These are phyloP conservation scores for Dissostichus mawsoni DNA, from an alignment of 2,113 vertebrate species.

Conservation along the genomic window DNA sequence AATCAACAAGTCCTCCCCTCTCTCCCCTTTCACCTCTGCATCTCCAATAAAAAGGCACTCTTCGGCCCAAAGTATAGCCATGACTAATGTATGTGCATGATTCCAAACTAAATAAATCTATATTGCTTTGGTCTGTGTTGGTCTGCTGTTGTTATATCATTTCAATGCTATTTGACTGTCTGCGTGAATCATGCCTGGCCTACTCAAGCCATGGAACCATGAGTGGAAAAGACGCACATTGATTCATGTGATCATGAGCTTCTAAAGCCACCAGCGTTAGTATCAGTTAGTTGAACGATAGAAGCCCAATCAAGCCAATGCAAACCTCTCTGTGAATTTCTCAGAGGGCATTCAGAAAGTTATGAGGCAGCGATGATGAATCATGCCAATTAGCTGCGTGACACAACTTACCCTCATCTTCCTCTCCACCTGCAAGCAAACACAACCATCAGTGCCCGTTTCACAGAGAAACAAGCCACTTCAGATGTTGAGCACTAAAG, in stretches of 20 bases:
- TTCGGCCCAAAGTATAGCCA: too few relatives aligned
- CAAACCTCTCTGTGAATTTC: neutral
- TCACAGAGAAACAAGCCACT: neutral
- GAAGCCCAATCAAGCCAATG: conserved; percentile 4
- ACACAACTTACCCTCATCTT: conserved; percentile 71
- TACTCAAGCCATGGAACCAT: neutral
- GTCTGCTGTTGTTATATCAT: neutral
- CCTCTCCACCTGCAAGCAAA: conserved; percentile 60
- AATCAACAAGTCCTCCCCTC: too few relatives aligned
- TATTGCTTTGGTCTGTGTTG: neutral
- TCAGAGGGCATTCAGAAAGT: conserved; percentile 33
- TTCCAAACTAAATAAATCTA: neutral
- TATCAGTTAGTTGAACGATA: neutral
- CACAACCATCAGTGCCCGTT: conserved; percentile 31
- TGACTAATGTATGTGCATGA: too few relatives aligned
- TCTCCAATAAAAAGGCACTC: too few relatives aligned
- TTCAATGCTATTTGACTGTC: neutral
- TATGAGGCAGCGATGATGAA: conserved; percentile 20
- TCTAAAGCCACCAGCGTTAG: neutral
- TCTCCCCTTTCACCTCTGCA: too few relatives aligned
- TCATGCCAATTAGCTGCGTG: neutral
- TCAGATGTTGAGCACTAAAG: neutral
- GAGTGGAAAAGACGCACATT: neutral
- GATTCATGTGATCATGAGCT: neutral
- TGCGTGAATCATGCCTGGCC: too few relatives aligned